Conservation (phyloP, 2,888 invertebrate genomes). For the Argynnis bischoffii region DNA sequence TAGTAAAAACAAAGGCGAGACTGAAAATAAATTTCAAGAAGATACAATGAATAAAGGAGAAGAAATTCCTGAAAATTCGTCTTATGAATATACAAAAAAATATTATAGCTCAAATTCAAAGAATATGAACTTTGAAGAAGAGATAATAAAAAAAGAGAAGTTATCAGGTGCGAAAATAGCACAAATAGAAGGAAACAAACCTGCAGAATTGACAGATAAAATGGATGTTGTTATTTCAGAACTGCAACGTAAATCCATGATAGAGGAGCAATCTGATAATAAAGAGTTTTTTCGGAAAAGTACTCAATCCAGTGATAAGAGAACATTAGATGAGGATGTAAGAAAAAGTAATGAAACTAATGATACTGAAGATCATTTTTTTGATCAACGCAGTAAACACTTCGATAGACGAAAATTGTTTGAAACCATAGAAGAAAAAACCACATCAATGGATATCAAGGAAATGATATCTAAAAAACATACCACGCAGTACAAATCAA, state of each 20-base stretch:
- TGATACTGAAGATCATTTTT: constrained; percentile 17
- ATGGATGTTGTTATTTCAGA: constrained; percentile 71
- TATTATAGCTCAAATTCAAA: background rate
- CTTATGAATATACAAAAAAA: background rate
- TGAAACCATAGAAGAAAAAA: constrained; percentile 34
- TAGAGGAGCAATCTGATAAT: constrained; percentile 47
- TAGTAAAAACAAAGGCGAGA: constrained; percentile 21
- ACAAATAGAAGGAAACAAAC: constrained; percentile 62
- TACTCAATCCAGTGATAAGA: constrained; percentile 59
- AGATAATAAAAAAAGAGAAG: constrained; percentile 31
- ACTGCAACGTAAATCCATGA: constrained; percentile 62
- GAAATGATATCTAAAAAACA: constrained; percentile 36
- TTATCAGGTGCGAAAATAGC: constrained; percentile 68
- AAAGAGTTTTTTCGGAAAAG: constrained; percentile 39
- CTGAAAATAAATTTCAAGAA: constrained; percentile 1
- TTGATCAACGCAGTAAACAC: constrained; percentile 12
- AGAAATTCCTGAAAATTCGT: constrained; percentile 5
- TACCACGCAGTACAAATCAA: constrained; percentile 34
- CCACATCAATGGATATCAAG: constrained; percentile 45
- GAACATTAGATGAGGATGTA: constrained; percentile 55
- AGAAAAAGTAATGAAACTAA: background rate
- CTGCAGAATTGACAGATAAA: constrained; percentile 63
- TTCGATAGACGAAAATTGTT: constrained; percentile 51
- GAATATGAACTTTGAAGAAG: constrained; percentile 21
- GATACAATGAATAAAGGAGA: constrained; percentile 12